These are phyloP conservation scores for Callocephalon fimbriatum DNA, from an alignment of 2,113 vertebrate genomes.

Conservation along the genomic window DNA sequence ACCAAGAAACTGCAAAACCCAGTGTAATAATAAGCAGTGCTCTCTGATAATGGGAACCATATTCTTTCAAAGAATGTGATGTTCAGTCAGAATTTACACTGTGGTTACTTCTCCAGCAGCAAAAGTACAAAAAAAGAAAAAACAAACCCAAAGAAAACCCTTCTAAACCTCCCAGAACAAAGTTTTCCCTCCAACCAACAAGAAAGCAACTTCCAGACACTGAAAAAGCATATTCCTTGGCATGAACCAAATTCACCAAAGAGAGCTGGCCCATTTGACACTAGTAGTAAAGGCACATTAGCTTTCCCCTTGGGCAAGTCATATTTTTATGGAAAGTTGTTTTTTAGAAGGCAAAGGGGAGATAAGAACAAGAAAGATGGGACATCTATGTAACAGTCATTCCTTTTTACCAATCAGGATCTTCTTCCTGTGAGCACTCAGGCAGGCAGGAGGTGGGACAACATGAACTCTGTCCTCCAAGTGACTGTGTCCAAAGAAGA, in stretches of 20 bases:
- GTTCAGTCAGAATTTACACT: background rate
- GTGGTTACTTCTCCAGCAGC: background rate
- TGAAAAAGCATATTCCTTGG: background rate
- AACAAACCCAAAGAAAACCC: too few species aligned
- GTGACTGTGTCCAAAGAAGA: fast-evolving
- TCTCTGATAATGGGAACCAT: constrained; percentile 16
- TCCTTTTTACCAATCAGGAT: background rate
- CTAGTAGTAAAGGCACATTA: background rate
- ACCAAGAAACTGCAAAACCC: background rate
- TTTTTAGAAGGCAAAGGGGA: background rate
- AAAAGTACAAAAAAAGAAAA: background rate
- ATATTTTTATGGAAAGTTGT: background rate
- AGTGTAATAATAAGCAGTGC: background rate
- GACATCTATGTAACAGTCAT: too few species aligned
- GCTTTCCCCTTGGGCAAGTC: background rate
- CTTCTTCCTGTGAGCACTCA: background rate
- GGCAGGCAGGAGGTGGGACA: background rate
- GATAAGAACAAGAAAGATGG: background rate
- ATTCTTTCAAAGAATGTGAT: background rate
- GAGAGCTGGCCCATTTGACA: background rate
- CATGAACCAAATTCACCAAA: background rate
- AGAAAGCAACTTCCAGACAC: background rate
- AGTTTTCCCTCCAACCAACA: background rate
- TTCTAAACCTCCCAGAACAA: background rate
- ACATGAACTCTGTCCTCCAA: background rate